A percentile compares a stretch with the other conserved stretches of the same genome.
These are phyloP conservation scores for Athene cunicularia DNA, from an alignment of 2,113 vertebrate species.

Conservation along the genomic window DNA sequence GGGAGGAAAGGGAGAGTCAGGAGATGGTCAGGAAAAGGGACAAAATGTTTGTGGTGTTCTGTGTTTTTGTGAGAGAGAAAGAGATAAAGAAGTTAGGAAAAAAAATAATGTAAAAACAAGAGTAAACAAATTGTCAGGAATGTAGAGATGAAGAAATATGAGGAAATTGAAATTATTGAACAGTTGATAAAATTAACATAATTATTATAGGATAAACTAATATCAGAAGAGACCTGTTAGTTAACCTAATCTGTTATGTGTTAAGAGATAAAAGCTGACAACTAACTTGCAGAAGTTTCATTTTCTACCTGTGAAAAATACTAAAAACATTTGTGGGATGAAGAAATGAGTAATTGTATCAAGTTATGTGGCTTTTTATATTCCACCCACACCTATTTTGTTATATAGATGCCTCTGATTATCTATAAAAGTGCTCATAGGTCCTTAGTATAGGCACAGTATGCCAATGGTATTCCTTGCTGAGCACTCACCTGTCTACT, in stretches of 20 bases:
- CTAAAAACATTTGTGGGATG: not conserved
- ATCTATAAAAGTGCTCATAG: not conserved
- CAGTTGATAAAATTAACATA: not conserved
- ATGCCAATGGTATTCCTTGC: not conserved
- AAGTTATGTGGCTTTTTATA: not conserved
- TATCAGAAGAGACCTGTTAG: not conserved
- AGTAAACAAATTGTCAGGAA: not conserved
- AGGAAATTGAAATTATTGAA: not conserved
- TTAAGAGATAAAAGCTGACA: not conserved
- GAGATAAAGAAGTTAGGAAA: not conserved
- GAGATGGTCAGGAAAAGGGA: not conserved
- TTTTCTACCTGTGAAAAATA: not conserved
- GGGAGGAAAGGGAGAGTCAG: not conserved
- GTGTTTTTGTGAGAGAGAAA: not conserved
- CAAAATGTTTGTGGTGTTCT: not conserved
- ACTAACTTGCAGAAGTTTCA: not conserved
- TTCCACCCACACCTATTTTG: not conserved
- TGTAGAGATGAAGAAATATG: not conserved
- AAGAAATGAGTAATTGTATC: not conserved
- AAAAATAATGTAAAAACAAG: not conserved
- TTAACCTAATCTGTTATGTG: rapidly evolving
- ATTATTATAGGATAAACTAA: not conserved
- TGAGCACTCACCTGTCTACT: not conserved
- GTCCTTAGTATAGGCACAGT: not conserved
- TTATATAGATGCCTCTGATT: not conserved